These are phyloP conservation scores for Parasteatoda lunata DNA, from an alignment of 2,888 invertebrate genomes.

Conservation along the genomic window DNA sequence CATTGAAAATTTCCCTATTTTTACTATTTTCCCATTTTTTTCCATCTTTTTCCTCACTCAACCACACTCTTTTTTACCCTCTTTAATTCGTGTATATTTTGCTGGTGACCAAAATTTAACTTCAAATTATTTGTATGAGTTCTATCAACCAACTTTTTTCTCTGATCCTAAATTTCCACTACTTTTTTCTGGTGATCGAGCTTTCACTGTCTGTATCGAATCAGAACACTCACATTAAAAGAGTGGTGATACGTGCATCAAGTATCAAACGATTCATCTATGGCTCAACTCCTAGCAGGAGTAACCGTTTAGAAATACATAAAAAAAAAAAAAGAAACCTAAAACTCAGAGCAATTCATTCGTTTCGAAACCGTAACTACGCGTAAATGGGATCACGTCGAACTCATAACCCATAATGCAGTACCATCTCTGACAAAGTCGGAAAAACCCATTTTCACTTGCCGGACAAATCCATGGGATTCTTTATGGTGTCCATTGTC, in stretches of 20 bases:
- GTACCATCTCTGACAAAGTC: constrained; percentile 21
- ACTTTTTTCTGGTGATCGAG: background rate
- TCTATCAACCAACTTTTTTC: too few relatives aligned
- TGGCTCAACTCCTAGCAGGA: background rate
- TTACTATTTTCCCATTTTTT: too few relatives aligned
- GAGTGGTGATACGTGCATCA: background rate
- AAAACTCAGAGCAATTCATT: constrained; percentile 21
- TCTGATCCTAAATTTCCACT: too few relatives aligned
- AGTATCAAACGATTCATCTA: background rate
- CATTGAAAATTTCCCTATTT: too few relatives aligned
- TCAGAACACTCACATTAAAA: background rate
- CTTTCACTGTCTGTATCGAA: background rate
- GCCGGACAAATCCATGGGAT: constrained; percentile 53
- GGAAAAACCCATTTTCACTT: constrained; percentile 32
- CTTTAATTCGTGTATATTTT: too few relatives aligned
- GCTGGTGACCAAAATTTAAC: too few relatives aligned
- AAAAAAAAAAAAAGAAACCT: constrained; percentile 27
- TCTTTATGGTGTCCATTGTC: constrained; percentile 40
- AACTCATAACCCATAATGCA: constrained; percentile 49
- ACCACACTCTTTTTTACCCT: too few relatives aligned
- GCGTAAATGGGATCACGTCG: constrained; percentile 45
- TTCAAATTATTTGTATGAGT: too few relatives aligned
- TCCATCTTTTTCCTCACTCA: too few relatives aligned
- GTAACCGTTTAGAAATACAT: constrained; percentile 50
- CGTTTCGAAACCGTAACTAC: constrained; percentile 18